Evolutionary conservation across 35 echinoderm and acorn worm species (phyloP), one percentile per base, ranked within the genome.

Genomic region (Lytechinus pictus): DNA sequence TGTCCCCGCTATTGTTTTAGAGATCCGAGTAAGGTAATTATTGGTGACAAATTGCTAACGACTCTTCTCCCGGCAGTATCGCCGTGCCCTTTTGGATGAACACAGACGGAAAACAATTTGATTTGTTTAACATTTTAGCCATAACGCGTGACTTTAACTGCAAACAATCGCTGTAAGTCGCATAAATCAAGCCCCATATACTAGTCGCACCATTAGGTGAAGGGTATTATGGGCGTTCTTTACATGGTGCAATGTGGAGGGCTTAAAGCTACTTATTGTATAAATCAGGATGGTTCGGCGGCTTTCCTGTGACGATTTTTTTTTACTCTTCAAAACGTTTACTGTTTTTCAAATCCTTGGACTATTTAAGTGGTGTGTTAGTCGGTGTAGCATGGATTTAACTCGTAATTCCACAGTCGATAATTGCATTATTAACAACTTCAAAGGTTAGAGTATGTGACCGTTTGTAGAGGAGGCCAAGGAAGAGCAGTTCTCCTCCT

Each of bases 91-190:
- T 79, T 16, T 8, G 66, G 16, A 79, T 16, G 12, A 79, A n/a
- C 66, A 79, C 66, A n/a, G 66, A 79, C 66, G 66, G 66, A 79
- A 79, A 79, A 79, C 66, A 79, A 79, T 79, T 79, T 79, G 66
- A 79, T 79, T 79, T 79, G 66, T 79, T 79, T 79, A 79, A 79
- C 66, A 79, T 79, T 79, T 79, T 79, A 79, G 66, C 66, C 66
- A 79, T 79, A 79, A 79, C 66, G 66, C 66, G 66, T 79, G 66
- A 79, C 66, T 79, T 79, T 79, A 79, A 5, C 21, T 24, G 66
- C 66, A 79, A 79, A 79, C 66, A 79, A 79, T 79, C 66, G 66
- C 66, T 79, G 19, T 24, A 79, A 6, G 19, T 24, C 19, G 66
- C 66, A 79, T 79, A 79, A 79, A 79, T 79, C 66, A 79, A 14